phyloP scores from a whole-genome alignment of 2,888 invertebrate genomes.

The Hirtodrosophila confusa region DNA sequence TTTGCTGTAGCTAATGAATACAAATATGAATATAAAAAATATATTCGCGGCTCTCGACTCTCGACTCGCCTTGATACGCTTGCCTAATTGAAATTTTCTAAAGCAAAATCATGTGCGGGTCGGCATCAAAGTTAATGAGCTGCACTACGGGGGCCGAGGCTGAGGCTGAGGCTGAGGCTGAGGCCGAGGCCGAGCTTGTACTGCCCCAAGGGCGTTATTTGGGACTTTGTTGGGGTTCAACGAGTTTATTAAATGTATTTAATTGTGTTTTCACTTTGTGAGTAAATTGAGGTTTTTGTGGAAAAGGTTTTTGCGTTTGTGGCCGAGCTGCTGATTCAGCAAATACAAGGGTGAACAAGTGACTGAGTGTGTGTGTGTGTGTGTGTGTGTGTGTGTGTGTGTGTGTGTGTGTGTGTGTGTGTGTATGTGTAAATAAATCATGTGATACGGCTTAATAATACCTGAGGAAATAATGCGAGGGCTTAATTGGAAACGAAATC shows the following conservation, averaged over 20 bases:
- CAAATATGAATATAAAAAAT: slow-evolving; percentile 46
- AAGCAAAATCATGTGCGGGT: slow-evolving; percentile 31
- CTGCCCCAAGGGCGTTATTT: slow-evolving; percentile 66
- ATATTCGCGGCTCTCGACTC: slow-evolving; percentile 16
- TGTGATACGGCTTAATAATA: slow-evolving; percentile 35
- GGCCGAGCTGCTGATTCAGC: slow-evolving; percentile 44
- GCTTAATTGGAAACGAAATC: slow-evolving; percentile 29
- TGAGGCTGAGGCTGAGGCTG: slow-evolving; percentile 3
- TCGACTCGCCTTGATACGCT: slow-evolving; percentile 30
- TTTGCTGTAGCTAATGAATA: slow-evolving; percentile 69
- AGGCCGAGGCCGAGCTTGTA: slow-evolving; percentile 12
- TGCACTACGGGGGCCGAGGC: slow-evolving; percentile 28
- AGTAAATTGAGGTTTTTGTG: slow-evolving; percentile 10
- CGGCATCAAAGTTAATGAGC: slow-evolving; percentile 72
- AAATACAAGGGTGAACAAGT: slow-evolving; percentile 27
- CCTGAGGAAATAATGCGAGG: slow-evolving; percentile 20
- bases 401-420: background rate
- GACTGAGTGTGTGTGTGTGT: background rate
- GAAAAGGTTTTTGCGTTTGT: slow-evolving; percentile 32
- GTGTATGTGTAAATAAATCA: slow-evolving; percentile 32
- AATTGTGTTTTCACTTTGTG: slow-evolving; percentile 57
- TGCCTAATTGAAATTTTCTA: slow-evolving; percentile 65
- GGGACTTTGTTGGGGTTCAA: slow-evolving; percentile 60
- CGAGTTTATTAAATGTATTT: slow-evolving; percentile 77
- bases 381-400: background rate